Evolutionary conservation across 1,140 invertebrate species (phyloP), one percentile per base, ranked within the genome.

Genomic region (Uloborus diversus): DNA sequence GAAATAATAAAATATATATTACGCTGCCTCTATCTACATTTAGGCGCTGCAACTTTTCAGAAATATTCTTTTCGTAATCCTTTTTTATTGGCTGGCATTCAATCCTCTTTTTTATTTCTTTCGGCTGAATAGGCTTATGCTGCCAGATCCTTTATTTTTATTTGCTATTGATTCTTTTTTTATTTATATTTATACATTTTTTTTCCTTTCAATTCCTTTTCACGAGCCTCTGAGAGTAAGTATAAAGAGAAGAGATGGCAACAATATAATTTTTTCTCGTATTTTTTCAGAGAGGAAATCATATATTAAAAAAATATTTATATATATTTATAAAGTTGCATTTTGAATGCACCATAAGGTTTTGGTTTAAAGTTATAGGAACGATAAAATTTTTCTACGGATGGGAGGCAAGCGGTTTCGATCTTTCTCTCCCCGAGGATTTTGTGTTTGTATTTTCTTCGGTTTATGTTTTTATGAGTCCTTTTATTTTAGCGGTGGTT

Each of bases 241-340:
- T 20, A 33, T 33, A 20, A n/a, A 53, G 27, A 61, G 47, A 49
- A 33, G n/a, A 33, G 51, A 23, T 70, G 30, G 49, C 33, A 62
- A 75, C 3, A 62, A 51, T 62, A 75, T 28, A 57, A 28, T 9
- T 37, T 20, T 71, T 42, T 68, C n/a, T 30, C 7, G 37, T 2
- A 17, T 17, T 42, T 9, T 42, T 42, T 9, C 17, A 13, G 37
- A 42, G 37, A 42, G n/a, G 14, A 75, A 75, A 75, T 62, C 62
- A 62, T 64, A 75, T 75, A 62, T 75, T 62, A 62, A 75, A 75
- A n/a, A 75, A 62, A 75, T 75, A 75, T 75, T 62, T 75, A 75
- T 75, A 62, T 59, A 28, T 75, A 75, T 75, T 75, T 71, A 71
- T 71, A 75, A 75, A 75, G 70, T 75, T 64, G n/a, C 59, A 59